Evolutionary conservation across 1,140 invertebrate genomes (phyloP).

Genomic region (Hylaeus anthracinus): DNA sequence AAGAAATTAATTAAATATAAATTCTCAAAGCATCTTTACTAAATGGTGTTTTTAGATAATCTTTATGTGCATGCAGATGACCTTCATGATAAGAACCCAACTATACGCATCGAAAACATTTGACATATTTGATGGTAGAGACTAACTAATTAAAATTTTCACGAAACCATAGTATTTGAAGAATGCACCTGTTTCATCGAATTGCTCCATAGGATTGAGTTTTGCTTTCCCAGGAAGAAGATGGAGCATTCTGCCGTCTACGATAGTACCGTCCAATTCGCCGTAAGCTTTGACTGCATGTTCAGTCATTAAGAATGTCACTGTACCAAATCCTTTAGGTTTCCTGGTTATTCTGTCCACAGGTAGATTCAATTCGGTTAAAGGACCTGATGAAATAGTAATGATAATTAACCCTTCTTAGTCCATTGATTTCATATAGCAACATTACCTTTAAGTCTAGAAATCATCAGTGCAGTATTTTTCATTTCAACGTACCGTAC

Average conservation of each 20-base stretch:
- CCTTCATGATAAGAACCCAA: too few relatives aligned
- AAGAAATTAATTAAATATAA: too few relatives aligned
- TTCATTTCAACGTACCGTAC: slow-evolving; percentile 84
- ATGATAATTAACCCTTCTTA: neutral
- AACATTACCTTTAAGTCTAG: too few relatives aligned
- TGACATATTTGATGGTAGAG: too few relatives aligned
- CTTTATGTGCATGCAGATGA: too few relatives aligned
- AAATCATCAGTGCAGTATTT: too few relatives aligned
- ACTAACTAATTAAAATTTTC: too few relatives aligned
- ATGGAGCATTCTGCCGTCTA: slow-evolving; percentile 96
- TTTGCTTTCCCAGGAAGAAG: slow-evolving; percentile 93
- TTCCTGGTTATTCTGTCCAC: slow-evolving; percentile 92
- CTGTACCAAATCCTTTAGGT: slow-evolving; percentile 96
- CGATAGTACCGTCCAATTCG: slow-evolving; percentile 93
- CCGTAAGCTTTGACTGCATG: slow-evolving; percentile 95
- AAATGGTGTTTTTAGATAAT: too few relatives aligned
- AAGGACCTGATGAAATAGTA: slow-evolving; percentile 83
- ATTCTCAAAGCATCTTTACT: too few relatives aligned
- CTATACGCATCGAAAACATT: too few relatives aligned
- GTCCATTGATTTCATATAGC: too few relatives aligned
- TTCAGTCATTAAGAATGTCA: slow-evolving; percentile 97
- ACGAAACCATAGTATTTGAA: too few relatives aligned
- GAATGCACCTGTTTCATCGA: slow-evolving; percentile 63
- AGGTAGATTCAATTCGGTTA: slow-evolving; percentile 94
- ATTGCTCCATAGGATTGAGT: slow-evolving; percentile 80